Percentiles rank a stretch among this genome's conserved stretches.
Conservation (phyloP, 2,888 invertebrate genomes). For the Paralinhomoeus sp. region DNA sequence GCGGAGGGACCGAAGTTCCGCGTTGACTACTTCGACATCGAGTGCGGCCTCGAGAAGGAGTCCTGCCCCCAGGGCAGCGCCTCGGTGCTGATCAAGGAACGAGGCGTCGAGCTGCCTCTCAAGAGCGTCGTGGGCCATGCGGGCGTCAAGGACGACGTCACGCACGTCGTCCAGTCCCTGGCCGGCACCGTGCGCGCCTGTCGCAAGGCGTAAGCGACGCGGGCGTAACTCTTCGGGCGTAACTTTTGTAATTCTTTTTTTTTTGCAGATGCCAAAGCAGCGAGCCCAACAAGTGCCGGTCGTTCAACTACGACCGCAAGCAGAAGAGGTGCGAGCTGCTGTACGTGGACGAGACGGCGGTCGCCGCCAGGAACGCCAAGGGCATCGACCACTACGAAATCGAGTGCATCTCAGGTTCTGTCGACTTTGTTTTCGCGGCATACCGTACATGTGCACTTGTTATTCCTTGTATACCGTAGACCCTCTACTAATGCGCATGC, state of each 20-base stretch:
- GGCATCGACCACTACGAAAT: conserved; percentile 21
- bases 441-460: too few relatives aligned
- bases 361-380: too few relatives aligned
- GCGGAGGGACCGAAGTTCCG: conserved; percentile 19
- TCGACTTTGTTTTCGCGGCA: too few relatives aligned
- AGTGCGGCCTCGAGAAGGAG: conserved; percentile 18
- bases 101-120: background rate
- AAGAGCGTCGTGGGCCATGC: background rate
- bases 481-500: too few relatives aligned
- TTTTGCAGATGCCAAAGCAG: conserved; percentile 9
- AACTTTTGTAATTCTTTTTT: background rate
- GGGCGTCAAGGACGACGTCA: background rate
- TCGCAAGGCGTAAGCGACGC: background rate
- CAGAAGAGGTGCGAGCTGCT: conserved; percentile 19
- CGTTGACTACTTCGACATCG: conserved; percentile 25
- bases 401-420: conserved; percentile 20
- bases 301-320: conserved; percentile 22
- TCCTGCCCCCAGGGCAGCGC: conserved; percentile 17
- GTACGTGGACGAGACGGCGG: conserved; percentile 19
- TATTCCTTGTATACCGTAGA: too few relatives aligned
- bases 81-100: conserved; percentile 3
- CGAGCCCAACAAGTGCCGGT: conserved; percentile 21
- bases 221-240: background rate
- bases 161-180: background rate
- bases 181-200: background rate